Evolutionary conservation across 2,888 invertebrate genomes (phyloP), one percentile per base, ranked within the genome.

Genomic region (Drosophila acutilabella): DNA sequence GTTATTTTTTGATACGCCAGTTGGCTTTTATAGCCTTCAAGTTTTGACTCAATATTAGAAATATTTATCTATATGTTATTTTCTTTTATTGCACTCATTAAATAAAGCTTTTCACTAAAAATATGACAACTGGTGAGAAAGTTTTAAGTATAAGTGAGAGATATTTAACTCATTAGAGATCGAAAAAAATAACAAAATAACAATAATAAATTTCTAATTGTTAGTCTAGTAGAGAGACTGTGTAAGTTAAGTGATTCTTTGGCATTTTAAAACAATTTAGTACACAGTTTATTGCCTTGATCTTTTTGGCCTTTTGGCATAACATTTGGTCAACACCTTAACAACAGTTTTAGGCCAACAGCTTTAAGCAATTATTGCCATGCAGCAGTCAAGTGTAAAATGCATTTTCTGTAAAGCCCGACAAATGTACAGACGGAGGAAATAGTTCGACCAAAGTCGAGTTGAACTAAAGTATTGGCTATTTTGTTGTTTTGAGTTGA

Each of bases 401-500:
- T 78, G 60, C 71, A 78, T 68, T 71, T 78, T 33, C 75, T 64
- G 67, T 64, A 50, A 41, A 58, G 53, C 36, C 13, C 6, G 8
- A 30, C 30, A 30, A 30, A 30, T 30, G 30, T 30, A 30, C 33
- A 8, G 23, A 30, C 6, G 38, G 50, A 16, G 16, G 23, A 48
- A 47, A 57, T 40, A 41, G 26, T 40, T 59, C 4, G 50, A 47
- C 11, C n/a, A 41, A 18, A 60, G 50, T 58, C 45, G 41, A 42
- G 36, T 41, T 50, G 44, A n/a, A 51, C 58, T 71, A 36, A 26
- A 45, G 57, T 14, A 71, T 72, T 44, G 69, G 60, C 60, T 54
- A 45, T 68, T 71, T 64, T 74, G 67, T 79, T 84, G 67, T 81
- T 81, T 71, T 71, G 56, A 61, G 64, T 62, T 64, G 66, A 65